Evolutionary conservation across 2,113 vertebrate species (phyloP).

Genomic region (Irena cyanogastra): DNA sequence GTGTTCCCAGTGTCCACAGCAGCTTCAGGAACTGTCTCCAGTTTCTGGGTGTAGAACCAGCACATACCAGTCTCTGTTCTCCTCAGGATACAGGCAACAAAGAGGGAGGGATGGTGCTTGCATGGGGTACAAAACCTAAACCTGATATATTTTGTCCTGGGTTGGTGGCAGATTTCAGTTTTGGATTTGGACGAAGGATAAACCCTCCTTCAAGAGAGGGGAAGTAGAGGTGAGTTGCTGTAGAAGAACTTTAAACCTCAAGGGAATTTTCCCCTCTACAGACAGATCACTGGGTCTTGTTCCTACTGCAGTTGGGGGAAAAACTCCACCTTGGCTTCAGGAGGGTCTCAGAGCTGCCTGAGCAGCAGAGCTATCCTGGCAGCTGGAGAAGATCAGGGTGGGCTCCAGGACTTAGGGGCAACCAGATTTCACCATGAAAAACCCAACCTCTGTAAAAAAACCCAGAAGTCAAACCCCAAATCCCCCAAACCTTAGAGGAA

Average conservation of each 20-base stretch:
- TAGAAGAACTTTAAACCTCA: not conserved
- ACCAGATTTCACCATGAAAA: not conserved
- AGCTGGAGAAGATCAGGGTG: not conserved
- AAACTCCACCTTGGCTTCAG: not conserved
- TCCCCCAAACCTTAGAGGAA: not conserved
- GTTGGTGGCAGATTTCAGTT: not conserved
- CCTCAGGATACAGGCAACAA: not conserved
- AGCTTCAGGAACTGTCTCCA: not conserved
- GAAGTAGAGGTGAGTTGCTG: not conserved
- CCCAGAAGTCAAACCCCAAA: not conserved
- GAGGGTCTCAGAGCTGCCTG: not conserved
- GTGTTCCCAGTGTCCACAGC: not conserved
- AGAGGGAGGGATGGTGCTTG: not conserved
- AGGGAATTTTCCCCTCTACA: not conserved
- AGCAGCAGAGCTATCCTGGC: not conserved
- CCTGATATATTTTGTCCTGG: not conserved
- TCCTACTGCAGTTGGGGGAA: accelerated
- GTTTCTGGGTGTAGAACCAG: not conserved
- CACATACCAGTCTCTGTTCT: not conserved
- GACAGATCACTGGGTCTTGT: not conserved
- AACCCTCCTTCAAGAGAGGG: not conserved
- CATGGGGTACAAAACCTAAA: not conserved
- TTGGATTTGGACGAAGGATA: not conserved
- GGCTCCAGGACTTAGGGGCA: not conserved
- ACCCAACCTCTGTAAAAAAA: not conserved